Conservation (phyloP, 2,113 vertebrate species). For the Melanerpes aurifrons region DNA sequence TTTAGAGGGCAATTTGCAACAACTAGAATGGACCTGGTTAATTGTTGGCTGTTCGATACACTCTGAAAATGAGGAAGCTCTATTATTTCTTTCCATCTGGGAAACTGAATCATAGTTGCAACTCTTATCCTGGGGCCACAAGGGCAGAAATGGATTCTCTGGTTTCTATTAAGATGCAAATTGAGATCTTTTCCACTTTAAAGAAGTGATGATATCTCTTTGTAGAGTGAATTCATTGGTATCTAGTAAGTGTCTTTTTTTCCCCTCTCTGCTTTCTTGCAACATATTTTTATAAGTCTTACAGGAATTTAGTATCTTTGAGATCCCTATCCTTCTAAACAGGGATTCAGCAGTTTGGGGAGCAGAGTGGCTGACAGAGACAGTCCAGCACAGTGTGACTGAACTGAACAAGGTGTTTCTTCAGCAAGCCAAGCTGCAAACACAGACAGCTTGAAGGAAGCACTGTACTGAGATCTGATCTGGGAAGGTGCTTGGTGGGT, state of each 20-base stretch:
- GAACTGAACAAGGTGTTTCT: neutral
- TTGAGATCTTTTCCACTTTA: slow-evolving; percentile 59
- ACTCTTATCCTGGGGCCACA: slow-evolving; percentile 8
- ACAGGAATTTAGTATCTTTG: slow-evolving; percentile 33
- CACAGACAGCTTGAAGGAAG: neutral
- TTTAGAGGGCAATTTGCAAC: neutral
- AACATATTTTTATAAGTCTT: slow-evolving; percentile 28
- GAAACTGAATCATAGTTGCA: neutral
- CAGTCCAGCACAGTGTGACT: neutral
- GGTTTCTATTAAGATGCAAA: slow-evolving; percentile 67
- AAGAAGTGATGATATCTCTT: slow-evolving; percentile 53
- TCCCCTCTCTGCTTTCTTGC: neutral
- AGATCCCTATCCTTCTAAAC: slow-evolving; percentile 6
- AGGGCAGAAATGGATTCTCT: slow-evolving; percentile 53
- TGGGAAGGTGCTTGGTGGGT: fast-evolving
- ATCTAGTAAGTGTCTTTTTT: slow-evolving; percentile 23
- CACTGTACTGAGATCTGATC: neutral
- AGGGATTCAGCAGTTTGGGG: neutral
- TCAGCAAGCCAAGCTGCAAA: neutral
- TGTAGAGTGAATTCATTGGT: slow-evolving; percentile 23
- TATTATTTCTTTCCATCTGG: slow-evolving; percentile 17
- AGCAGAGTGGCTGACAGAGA: neutral
- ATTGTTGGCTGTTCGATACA: neutral
- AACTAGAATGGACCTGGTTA: neutral
- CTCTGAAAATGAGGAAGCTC: neutral